Conservation (phyloP, 2,888 invertebrate genomes). For the Xanthorhoe designata region DNA sequence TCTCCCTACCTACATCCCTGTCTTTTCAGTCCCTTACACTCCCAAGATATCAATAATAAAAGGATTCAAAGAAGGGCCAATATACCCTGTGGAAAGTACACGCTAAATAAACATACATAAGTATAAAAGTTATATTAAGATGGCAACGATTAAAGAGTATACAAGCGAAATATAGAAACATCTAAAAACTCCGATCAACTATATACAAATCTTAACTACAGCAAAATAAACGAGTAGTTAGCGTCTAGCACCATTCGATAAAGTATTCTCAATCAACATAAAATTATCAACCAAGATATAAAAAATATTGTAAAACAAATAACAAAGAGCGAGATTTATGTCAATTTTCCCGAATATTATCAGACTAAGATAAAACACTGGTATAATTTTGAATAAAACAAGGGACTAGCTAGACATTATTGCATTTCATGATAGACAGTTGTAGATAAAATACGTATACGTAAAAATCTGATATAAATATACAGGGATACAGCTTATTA, state of each 20-base stretch:
- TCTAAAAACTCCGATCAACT: conserved; percentile 50
- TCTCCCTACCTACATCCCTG: conserved; percentile 77
- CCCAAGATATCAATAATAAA: conserved; percentile 68
- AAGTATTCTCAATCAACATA: conserved; percentile 77
- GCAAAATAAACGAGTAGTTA: conserved; percentile 74
- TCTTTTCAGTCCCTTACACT: conserved; percentile 75
- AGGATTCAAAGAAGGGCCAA: conserved; percentile 62
- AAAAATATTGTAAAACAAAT: conserved; percentile 65
- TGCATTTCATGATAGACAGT: conserved; percentile 70
- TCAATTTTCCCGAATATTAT: conserved; percentile 50
- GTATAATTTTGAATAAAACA: conserved; percentile 72
- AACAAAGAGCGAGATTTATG: conserved; percentile 59
- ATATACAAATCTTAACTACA: conserved; percentile 70
- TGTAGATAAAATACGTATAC: conserved; percentile 66
- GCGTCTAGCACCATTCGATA: conserved; percentile 85
- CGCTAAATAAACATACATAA: conserved; percentile 55
- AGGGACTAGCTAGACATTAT: conserved; percentile 77
- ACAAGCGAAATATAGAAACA: conserved; percentile 56
- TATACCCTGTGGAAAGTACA: conserved; percentile 74
- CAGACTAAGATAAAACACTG: conserved; percentile 62
- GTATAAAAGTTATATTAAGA: conserved; percentile 56
- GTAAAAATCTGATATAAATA: conserved; percentile 67
- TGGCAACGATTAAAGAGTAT: conserved; percentile 69
- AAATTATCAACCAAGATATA: conserved; percentile 79
- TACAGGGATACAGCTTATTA: conserved; percentile 69